Conservation (phyloP, 2,888 invertebrate species). For the Caenorhabditis becei region DNA sequence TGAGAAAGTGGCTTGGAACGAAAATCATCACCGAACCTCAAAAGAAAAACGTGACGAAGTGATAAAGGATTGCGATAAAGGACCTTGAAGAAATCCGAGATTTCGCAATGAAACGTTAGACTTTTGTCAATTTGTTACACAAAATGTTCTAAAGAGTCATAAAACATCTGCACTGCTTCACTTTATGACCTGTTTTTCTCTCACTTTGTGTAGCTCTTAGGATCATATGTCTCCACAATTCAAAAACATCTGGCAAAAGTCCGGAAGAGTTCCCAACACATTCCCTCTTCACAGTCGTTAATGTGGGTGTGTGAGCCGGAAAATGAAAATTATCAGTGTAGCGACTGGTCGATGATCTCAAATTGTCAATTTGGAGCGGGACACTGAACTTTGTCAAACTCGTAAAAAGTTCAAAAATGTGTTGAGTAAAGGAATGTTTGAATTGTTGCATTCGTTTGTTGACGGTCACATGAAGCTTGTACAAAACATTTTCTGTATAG, state of each 20-base stretch:
- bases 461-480: too few species aligned
- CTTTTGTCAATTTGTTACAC: slow-evolving; percentile 45
- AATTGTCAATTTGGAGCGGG: slow-evolving; percentile 5
- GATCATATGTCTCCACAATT: not conserved
- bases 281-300: not conserved
- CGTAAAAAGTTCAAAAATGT: not conserved
- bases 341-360: slow-evolving; percentile 40
- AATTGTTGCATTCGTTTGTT: too few species aligned
- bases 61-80: not conserved
- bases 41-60: not conserved
- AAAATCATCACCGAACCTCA: not conserved
- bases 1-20: not conserved
- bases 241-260: slow-evolving; percentile 24
- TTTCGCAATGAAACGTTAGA: slow-evolving; percentile 39
- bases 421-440: too few species aligned
- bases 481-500: too few species aligned
- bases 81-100: slow-evolving; percentile 33
- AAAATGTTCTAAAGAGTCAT: slow-evolving; percentile 37
- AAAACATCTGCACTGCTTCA: slow-evolving; percentile 41
- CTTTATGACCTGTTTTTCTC: not conserved
- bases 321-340: slow-evolving; percentile 39
- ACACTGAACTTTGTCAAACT: slow-evolving; percentile 25
- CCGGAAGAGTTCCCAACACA: not conserved
- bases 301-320: slow-evolving; percentile 14
- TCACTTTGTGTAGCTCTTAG: slow-evolving; percentile 2